Base-by-base conservation (phyloP, 2,797 vertebrate species). In the Poeciliopsis infans region DNA sequence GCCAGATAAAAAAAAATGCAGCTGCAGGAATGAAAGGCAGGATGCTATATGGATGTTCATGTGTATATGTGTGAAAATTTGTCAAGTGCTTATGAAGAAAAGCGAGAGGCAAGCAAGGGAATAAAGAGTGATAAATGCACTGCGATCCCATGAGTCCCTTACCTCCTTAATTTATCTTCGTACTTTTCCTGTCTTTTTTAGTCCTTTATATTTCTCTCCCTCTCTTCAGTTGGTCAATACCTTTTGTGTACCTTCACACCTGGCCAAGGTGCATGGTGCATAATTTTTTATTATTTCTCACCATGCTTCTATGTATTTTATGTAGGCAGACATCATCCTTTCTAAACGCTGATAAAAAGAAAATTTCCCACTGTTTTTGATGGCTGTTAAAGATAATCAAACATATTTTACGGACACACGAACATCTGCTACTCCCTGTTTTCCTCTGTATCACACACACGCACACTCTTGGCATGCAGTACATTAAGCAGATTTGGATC, bases 1-100 rank as follows among this genome's bases (percentile, higher is more conserved):
- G 89, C 87, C 86, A 86, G 89, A 94, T 92, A 93, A 92, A 89
- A 92, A 92, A 90, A 88, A 88, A 81, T 55, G 72, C 66, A 72
- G 78, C 78, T 59, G 80, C 88, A 78, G 2, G 33, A 75, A 80
- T 87, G 85, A 92, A 90, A 86, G 91, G 80, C 46, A 55, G 82
- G 84, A 75, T 55, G 45, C 82, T 89, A 70, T 85, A 57, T 87
- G 82, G 77, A 77, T 87, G 88, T 90, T 88, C 83, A 81, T 81
- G 81, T 87, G 80, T 84, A 79, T 85, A 80, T 84, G 73, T 86
- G 83, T 83, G 78, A 72, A 76, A 76, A 89, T 91, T 84, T 89
- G 82, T 86, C 76, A 75, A 81, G 90, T 83, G 88, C 88, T 92
- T 90, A 84, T 83, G 79, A 82, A 85, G 83, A 84, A 84, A 73